phyloP scores from a whole-genome alignment of 2,888 invertebrate species.

The Myathropa florea region DNA sequence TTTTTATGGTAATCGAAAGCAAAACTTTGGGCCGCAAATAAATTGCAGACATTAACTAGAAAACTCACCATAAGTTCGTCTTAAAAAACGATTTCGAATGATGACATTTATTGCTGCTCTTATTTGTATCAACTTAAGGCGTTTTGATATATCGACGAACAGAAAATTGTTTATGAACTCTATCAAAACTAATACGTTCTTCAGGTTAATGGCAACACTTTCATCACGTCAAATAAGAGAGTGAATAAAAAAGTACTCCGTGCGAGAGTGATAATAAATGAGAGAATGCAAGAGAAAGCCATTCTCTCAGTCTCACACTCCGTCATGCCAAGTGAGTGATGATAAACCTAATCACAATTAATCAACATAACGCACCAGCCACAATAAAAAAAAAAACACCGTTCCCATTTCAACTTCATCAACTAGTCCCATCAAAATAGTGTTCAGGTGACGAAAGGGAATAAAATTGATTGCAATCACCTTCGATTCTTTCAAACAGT shows the following conservation, averaged over 20 bases:
- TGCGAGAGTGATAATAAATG: neutral
- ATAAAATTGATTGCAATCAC: neutral
- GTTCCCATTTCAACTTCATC: neutral
- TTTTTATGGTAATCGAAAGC: no score
- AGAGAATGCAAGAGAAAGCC: neutral
- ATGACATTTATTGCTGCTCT: no score
- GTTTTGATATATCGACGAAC: no score
- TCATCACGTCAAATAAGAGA: neutral
- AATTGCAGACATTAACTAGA: no score
- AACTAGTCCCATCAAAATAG: neutral
- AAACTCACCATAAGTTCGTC: no score
- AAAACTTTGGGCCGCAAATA: no score
- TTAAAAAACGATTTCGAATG: no score
- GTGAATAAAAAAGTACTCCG: neutral
- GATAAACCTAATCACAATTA: neutral
- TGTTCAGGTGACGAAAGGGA: neutral
- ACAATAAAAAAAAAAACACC: neutral
- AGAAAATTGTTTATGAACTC: no score
- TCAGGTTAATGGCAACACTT: neutral
- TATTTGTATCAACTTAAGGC: no score
- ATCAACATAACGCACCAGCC: neutral
- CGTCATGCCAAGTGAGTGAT: neutral
- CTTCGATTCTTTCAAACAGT: neutral
- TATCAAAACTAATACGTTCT: neutral
- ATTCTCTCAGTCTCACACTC: neutral